These are phyloP conservation scores for Paramuricea clavata DNA, from an alignment of 92 coral and sea anemone species.

Conservation along the genomic window DNA sequence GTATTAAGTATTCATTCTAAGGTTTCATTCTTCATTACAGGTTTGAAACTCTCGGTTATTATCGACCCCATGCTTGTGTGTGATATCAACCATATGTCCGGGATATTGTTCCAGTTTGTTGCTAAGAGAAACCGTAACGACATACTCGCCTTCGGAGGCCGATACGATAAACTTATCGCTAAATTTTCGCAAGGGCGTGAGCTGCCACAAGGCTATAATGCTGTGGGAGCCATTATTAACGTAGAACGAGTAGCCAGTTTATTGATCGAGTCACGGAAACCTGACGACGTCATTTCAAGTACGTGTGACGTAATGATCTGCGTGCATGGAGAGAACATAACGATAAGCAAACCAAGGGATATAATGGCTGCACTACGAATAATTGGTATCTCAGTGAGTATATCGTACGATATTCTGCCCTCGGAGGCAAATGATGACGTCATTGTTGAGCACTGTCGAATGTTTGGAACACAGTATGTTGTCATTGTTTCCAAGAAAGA, in stretches of 20 bases:
- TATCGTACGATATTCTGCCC: constrained; percentile 80
- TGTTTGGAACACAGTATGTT: constrained; percentile 83
- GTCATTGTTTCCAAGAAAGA: too few relatives aligned
- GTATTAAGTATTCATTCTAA: too few relatives aligned
- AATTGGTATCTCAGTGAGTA: constrained; percentile 77
- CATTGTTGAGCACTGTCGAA: constrained; percentile 85
- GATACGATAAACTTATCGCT: constrained; percentile 88
- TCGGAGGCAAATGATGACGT: constrained; percentile 70
- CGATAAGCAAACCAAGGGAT: constrained; percentile 83
- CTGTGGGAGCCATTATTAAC: constrained; percentile 92
- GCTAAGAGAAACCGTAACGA: constrained; percentile 93
- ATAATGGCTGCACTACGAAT: constrained; percentile 68
- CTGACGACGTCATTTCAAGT: constrained; percentile 17
- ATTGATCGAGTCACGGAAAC: constrained; percentile 73
- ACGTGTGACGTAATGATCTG: constrained; percentile 91
- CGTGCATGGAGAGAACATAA: constrained; percentile 79
- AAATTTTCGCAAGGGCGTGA: constrained; percentile 81
- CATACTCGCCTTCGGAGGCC: constrained; percentile 95
- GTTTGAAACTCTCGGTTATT: constrained; percentile 73
- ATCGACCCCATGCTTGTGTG: constrained; percentile 82
- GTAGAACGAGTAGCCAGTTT: constrained; percentile 86
- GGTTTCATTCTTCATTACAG: constrained; percentile 11
- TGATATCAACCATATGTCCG: constrained; percentile 89
- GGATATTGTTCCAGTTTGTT: constrained; percentile 94
- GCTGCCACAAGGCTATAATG: constrained; percentile 75